A percentile compares a stretch with the other conserved stretches of the same genome.
Evolutionary conservation across 1,140 invertebrate genomes (phyloP).

Genomic region (Nylanderia fulva): DNA sequence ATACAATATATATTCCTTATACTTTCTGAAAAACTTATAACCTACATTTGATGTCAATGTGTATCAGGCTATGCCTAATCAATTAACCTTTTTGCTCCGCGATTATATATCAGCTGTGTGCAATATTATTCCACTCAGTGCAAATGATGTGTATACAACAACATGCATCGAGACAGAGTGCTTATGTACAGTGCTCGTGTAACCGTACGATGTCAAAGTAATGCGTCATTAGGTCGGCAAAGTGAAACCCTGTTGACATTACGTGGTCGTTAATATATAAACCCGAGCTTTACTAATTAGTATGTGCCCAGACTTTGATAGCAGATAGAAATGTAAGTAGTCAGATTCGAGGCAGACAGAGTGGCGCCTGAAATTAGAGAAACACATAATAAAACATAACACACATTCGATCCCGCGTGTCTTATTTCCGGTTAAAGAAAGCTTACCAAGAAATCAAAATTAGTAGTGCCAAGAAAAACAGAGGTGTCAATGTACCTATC

Average conservation of each 20-base stretch:
- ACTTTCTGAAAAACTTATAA: background rate
- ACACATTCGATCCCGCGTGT: background rate
- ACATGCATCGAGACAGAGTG: constrained; percentile 17
- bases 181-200: constrained; percentile 18
- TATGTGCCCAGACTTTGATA: constrained; percentile 43
- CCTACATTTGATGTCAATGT: background rate
- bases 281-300: constrained; percentile 52
- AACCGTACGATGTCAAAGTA: constrained; percentile 34
- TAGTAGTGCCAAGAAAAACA: background rate
- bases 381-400: too few relatives aligned
- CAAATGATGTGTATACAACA: constrained; percentile 7
- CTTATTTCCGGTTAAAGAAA: background rate
- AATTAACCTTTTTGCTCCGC: background rate
- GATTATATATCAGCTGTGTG: constrained; percentile 16
- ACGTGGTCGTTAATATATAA: constrained; percentile 54
- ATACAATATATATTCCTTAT: background rate
- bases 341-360: constrained; percentile 23
- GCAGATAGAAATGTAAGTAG: background rate
- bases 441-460: constrained; percentile 5
- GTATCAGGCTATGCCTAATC: background rate
- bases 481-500: background rate
- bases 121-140: constrained; percentile 3
- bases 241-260: constrained; percentile 54
- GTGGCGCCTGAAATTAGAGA: constrained; percentile 3
- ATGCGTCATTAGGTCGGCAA: constrained; percentile 50